Conservation (phyloP, 2,888 invertebrate genomes). For the Sturmia bella region DNA sequence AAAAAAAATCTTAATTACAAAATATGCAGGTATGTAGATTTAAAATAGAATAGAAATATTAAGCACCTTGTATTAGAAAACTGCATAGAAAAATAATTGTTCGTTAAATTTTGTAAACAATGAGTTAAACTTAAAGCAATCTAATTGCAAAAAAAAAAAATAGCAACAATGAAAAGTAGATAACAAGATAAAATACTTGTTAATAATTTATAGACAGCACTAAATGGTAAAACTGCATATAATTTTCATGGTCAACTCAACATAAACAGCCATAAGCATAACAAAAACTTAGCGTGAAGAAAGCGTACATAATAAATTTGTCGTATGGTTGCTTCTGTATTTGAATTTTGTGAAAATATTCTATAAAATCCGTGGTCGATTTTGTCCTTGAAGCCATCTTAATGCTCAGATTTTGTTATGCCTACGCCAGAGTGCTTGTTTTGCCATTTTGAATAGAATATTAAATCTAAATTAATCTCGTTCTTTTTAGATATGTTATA, state of each 20-base stretch:
- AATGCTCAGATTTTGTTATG: slow-evolving; percentile 13
- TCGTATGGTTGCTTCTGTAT: too few relatives aligned
- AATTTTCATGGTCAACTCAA: slow-evolving; percentile 27
- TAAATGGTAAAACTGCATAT: slow-evolving; percentile 16
- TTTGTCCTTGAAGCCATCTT: slow-evolving; percentile 17
- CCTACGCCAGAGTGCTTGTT: too few relatives aligned
- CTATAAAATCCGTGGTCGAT: not conserved
- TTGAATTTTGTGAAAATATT: too few relatives aligned
- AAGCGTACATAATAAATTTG: too few relatives aligned
- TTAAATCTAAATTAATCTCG: slow-evolving; percentile 88
- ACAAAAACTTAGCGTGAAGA: too few relatives aligned
- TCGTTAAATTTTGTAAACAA: slow-evolving; percentile 55
- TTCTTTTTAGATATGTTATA: slow-evolving; percentile 92
- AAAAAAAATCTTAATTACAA: slow-evolving; percentile 22
- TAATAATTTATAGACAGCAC: slow-evolving; percentile 1
- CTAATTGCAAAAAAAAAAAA: slow-evolving; percentile 46
- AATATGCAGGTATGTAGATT: too few relatives aligned
- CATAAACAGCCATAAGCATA: not conserved
- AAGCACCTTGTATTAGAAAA: slow-evolving; percentile 62
- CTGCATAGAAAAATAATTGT: slow-evolving; percentile 39
- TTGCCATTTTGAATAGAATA: too few relatives aligned
- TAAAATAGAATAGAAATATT: slow-evolving; percentile 44
- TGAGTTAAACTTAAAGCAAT: slow-evolving; percentile 64
- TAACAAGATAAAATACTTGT: slow-evolving; percentile 17
- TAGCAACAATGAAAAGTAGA: slow-evolving; percentile 19